Conservation (phyloP, 2,113 vertebrate species). For the Cheirogaleus medius region DNA sequence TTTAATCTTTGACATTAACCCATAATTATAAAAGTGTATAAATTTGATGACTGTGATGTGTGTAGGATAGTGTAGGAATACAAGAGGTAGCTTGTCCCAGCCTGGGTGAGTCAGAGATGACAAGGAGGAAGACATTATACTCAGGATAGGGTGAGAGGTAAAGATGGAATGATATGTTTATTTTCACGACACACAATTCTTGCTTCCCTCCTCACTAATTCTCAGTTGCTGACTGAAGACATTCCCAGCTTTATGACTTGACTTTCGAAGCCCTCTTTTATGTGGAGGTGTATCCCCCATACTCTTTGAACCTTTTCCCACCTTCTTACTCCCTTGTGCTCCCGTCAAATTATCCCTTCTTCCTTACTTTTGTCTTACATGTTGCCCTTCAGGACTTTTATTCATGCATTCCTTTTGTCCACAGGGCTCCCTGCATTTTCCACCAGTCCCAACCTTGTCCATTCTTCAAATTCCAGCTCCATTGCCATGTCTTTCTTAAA, state of each 20-base stretch:
- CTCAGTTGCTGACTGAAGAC: not conserved
- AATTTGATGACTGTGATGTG: slow-evolving; percentile 1
- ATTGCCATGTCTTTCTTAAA: not conserved
- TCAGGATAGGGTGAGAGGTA: not conserved
- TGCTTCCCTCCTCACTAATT: not conserved
- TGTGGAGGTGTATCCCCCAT: not conserved
- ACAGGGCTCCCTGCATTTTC: not conserved
- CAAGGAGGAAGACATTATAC: not conserved
- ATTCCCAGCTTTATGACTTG: not conserved
- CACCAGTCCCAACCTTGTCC: not conserved
- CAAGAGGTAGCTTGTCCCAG: not conserved
- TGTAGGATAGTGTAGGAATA: not conserved
- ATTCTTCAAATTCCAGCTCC: not conserved
- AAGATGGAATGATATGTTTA: not conserved
- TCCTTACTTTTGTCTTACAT: not conserved
- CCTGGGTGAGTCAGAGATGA: slow-evolving; percentile 10
- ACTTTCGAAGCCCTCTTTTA: not conserved
- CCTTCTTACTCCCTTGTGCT: not conserved
- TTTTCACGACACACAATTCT: not conserved
- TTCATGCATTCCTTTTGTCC: not conserved
- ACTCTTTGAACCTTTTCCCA: not conserved
- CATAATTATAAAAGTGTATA: slow-evolving; percentile 49
- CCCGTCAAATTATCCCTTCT: not conserved
- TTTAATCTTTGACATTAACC: slow-evolving; percentile 44
- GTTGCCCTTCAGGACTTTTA: not conserved